A percentile compares a stretch with the other conserved stretches of the same genome.
These are phyloP conservation scores for Hippocampus guttulatus DNA, from an alignment of 2,113 vertebrate genomes.

Conservation along the genomic window DNA sequence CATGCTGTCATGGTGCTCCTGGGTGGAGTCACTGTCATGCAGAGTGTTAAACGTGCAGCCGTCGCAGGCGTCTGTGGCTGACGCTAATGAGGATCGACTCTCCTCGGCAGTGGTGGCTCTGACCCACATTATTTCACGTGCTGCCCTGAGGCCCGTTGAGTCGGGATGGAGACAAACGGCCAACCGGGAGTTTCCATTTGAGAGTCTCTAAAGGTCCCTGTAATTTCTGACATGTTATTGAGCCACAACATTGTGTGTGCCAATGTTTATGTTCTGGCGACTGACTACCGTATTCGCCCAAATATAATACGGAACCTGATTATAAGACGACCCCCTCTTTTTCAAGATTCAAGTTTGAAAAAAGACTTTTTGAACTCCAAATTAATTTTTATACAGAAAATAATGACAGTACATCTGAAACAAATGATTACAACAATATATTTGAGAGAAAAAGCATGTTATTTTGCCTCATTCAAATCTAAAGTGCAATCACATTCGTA, in stretches of 20 bases:
- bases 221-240: background rate
- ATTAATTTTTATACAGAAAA: too few species aligned
- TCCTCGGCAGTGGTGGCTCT: slow-evolving; percentile 42
- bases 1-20: background rate
- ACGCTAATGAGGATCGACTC: slow-evolving; percentile 44
- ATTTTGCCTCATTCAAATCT: too few species aligned
- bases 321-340: too few species aligned
- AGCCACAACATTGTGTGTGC: background rate
- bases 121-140: slow-evolving; percentile 52
- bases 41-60: background rate
- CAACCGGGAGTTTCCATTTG: slow-evolving; percentile 19
- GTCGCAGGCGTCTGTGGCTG: slow-evolving; percentile 15
- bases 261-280: background rate
- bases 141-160: slow-evolving; percentile 24
- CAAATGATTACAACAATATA: too few species aligned
- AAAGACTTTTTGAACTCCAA: too few species aligned
- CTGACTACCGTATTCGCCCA: too few species aligned
- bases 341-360: too few species aligned
- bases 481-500: too few species aligned
- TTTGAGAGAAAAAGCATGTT: too few species aligned
- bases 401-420: too few species aligned
- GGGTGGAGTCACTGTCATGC: background rate
- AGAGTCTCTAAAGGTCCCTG: background rate
- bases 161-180: slow-evolving; percentile 44
- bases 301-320: too few species aligned